A percentile compares a stretch with the other conserved stretches of the same genome.
These are phyloP conservation scores for Callospermophilus lateralis DNA, from an alignment of 2,113 vertebrate species.

Conservation along the genomic window DNA sequence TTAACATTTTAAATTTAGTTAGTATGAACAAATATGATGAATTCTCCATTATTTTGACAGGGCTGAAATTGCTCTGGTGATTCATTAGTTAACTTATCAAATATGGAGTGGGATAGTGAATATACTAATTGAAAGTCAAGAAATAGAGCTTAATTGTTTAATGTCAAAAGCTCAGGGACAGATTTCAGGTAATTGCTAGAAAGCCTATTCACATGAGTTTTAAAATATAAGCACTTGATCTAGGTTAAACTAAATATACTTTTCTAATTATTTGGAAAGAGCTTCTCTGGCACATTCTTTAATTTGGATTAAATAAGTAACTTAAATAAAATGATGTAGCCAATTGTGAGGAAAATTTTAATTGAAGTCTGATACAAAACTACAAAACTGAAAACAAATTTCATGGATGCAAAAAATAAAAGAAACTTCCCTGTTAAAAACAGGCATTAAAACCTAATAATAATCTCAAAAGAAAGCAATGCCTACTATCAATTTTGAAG, in stretches of 20 bases:
- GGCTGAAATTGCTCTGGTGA: constrained; percentile 71
- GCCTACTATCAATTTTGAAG: neutral
- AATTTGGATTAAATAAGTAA: constrained; percentile 66
- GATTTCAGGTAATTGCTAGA: constrained; percentile 64
- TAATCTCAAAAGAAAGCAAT: constrained; percentile 50
- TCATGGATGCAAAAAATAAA: constrained; percentile 44
- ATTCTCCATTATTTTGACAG: constrained; percentile 77
- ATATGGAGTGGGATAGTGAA: constrained; percentile 56
- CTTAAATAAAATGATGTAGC: constrained; percentile 71
- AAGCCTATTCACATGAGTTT: constrained; percentile 68
- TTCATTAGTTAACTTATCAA: constrained; percentile 75
- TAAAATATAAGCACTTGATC: constrained; percentile 65
- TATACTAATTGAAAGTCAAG: constrained; percentile 79
- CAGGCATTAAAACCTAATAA: constrained; percentile 67
- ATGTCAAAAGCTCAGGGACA: constrained; percentile 76
- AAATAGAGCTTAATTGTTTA: constrained; percentile 81
- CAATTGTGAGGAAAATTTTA: constrained; percentile 77
- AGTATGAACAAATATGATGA: constrained; percentile 74
- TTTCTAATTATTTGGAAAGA: constrained; percentile 43
- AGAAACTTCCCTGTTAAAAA: constrained; percentile 40
- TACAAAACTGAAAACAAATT: constrained; percentile 38
- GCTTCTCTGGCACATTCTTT: neutral
- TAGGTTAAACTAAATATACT: constrained; percentile 62
- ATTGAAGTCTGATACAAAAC: constrained; percentile 69
- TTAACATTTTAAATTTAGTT: constrained; percentile 68